A percentile compares a stretch with the other conserved stretches of the same genome.
Conservation (phyloP, 2,113 vertebrate species). For the Talpa occidentalis region DNA sequence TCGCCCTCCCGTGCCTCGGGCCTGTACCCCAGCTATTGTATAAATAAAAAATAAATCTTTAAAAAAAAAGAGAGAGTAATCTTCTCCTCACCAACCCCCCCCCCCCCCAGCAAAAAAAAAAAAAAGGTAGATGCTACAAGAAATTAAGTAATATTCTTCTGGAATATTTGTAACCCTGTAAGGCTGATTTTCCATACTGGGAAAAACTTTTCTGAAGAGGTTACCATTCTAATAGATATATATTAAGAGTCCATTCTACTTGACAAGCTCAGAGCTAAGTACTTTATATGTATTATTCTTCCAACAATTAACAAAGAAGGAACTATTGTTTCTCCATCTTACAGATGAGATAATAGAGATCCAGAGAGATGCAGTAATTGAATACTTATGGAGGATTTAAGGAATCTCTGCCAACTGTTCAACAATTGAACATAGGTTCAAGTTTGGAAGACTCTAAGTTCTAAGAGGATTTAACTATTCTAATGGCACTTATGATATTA, state of each 20-base stretch:
- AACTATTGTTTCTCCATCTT: not conserved
- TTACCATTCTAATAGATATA: not conserved
- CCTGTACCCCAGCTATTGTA: too few relatives aligned
- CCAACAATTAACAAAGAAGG: not conserved
- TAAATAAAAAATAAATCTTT: too few relatives aligned
- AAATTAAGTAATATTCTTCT: not conserved
- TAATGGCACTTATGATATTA: not conserved
- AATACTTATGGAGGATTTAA: not conserved
- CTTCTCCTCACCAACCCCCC: too few relatives aligned
- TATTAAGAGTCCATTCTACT: not conserved
- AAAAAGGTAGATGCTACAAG: not conserved
- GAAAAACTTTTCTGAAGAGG: not conserved
- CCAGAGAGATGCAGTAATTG: not conserved
- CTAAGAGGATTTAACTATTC: not conserved
- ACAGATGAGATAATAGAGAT: not conserved
- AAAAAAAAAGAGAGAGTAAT: too few relatives aligned
- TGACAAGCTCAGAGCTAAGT: not conserved
- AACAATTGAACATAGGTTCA: not conserved
- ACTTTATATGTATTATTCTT: not conserved
- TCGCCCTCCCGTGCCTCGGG: too few relatives aligned
- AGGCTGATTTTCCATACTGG: not conserved
- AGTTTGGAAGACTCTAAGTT: not conserved
- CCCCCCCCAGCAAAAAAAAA: too few relatives aligned
- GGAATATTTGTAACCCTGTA: not conserved
- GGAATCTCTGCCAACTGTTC: not conserved